Percentiles rank a stretch among this genome's conserved stretches.
Evolutionary conservation across 2,888 invertebrate genomes (phyloP).

Genomic region (Agonopterix alstromeriana): DNA sequence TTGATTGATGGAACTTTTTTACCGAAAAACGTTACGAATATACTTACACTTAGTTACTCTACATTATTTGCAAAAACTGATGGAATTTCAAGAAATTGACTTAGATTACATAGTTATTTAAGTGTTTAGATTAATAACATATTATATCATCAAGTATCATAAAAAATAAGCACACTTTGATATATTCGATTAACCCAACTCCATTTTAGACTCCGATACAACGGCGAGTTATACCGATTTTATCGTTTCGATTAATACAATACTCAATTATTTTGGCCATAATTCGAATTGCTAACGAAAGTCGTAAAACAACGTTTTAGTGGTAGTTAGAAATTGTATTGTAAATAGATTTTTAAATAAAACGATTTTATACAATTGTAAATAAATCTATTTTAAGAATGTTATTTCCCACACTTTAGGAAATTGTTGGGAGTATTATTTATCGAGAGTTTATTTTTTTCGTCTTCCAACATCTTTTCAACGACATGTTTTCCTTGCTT

Average conservation of each 20-base stretch:
- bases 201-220: not conserved
- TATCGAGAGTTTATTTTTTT: slow-evolving; percentile 34
- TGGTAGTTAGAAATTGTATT: slow-evolving; percentile 49
- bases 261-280: not conserved
- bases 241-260: not conserved
- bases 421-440: slow-evolving; percentile 22
- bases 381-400: slow-evolving; percentile 31
- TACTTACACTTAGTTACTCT: too few species aligned
- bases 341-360: slow-evolving; percentile 55
- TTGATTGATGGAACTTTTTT: too few species aligned
- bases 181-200: too few species aligned
- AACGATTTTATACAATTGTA: slow-evolving; percentile 59
- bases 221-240: not conserved
- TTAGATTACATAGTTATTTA: too few species aligned
- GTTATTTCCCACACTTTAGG: slow-evolving; percentile 27
- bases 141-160: too few species aligned
- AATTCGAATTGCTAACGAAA: slow-evolving; percentile 19
- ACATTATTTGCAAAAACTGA: too few species aligned
- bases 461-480: slow-evolving; percentile 47
- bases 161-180: too few species aligned
- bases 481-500: not conserved
- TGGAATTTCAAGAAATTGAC: too few species aligned
- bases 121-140: too few species aligned
- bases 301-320: slow-evolving; percentile 48
- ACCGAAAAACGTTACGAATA: too few species aligned